Evolutionary conservation across 2,113 vertebrate genomes (phyloP), one percentile per base, ranked within the genome.

Genomic region (Pteruthius melanotis): DNA sequence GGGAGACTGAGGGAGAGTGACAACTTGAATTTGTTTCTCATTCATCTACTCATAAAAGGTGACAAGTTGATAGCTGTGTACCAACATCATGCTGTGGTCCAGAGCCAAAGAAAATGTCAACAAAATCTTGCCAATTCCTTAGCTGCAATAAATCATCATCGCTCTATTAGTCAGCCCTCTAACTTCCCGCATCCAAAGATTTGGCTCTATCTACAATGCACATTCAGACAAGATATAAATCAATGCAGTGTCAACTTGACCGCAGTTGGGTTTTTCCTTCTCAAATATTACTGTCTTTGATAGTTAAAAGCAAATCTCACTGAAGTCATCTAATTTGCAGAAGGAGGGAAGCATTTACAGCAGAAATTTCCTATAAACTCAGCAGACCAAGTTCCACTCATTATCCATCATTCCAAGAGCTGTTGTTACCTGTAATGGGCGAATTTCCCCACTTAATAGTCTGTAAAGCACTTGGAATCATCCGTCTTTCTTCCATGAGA

Each of bases 211-310:
- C 50, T 54, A 72, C 53, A 87, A 6, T 18, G 33, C 54, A 69
- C 47, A 30, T 68, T 93, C 82, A 93, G 75, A 85, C 59, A 90
- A 94, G 70, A 69, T 59, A 90, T 76, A 85, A 95, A 96, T 87
- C 89, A 91, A 83, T 70, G 59, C 35, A 82, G 23, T 83, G 77
- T 90, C 89, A 90, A 54, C 30, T 76, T 89, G 61, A 91, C 42
- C 0, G 0, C 40, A 18, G 40, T 39, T 85, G 27, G 31, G 12
- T 65, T 72, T 69, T 87, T 71, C 57, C 78, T 83, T 53, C 59
- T 91, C 75, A 95, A 87, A 87, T 70, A 87, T 87, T 90, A 65
- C 66, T 11, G 10, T 77, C 54, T 75, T 80, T 74, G 33, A 65
- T 24, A 91, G 57, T 50, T 74, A 87, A 74, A 92, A 93, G 27